Conservation (phyloP, 2,797 vertebrate genomes). For the Manis crassicaudata region DNA sequence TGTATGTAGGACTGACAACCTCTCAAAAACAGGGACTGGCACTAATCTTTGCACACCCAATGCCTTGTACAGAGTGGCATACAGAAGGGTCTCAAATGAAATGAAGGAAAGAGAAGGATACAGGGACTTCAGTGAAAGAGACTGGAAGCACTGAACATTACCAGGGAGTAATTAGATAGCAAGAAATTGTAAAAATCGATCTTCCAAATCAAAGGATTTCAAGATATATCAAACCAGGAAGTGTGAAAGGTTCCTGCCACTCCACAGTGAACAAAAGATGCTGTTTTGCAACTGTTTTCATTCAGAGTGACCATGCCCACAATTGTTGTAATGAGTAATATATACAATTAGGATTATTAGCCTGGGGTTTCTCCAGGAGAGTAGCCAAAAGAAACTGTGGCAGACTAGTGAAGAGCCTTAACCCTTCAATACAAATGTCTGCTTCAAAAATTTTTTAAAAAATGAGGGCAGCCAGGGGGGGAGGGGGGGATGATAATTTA, state of each 20-base stretch:
- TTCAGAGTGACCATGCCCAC: background rate
- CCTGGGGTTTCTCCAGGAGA: background rate
- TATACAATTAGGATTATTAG: background rate
- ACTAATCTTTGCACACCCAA: background rate
- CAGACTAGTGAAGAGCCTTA: constrained; percentile 35
- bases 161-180: background rate
- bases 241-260: background rate
- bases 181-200: constrained; percentile 40
- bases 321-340: background rate
- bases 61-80: background rate
- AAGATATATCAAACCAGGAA: constrained; percentile 13
- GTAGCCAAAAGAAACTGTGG: background rate
- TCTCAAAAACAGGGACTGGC: background rate
- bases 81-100: background rate
- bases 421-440: constrained; percentile 4
- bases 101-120: background rate
- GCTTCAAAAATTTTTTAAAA: background rate
- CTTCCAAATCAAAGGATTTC: constrained; percentile 57
- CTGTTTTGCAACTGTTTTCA: constrained; percentile 1
- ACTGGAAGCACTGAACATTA: background rate
- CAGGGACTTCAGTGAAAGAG: background rate
- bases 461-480: background rate
- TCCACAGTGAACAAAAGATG: background rate
- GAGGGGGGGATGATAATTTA: background rate
- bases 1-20: background rate